Evolutionary conservation across 2,113 vertebrate species (phyloP).

Genomic region (Dryoscopus gambensis): DNA sequence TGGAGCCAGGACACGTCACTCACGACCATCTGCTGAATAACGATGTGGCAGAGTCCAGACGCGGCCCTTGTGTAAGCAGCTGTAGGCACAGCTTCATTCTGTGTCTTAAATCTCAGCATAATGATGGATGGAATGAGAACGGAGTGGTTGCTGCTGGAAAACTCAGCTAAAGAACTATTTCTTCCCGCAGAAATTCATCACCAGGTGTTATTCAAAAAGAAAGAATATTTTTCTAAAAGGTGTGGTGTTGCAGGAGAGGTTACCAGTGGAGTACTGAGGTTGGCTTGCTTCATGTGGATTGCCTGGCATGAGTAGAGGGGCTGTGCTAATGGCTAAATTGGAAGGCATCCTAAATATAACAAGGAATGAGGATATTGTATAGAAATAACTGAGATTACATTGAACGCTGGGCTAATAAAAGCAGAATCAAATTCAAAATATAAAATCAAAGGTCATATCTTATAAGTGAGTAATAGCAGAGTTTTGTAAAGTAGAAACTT

Average conservation of each 20-base stretch:
- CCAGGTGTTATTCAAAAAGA: background rate
- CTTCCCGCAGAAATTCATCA: background rate
- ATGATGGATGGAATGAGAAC: background rate
- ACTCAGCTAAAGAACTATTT: background rate
- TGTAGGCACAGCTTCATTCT: background rate
- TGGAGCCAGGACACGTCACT: background rate
- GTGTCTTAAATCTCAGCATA: background rate
- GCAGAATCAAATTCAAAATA: background rate
- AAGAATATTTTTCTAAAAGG: background rate
- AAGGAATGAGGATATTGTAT: background rate
- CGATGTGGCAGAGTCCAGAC: background rate
- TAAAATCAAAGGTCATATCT: background rate
- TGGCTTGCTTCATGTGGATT: background rate
- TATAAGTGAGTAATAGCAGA: background rate
- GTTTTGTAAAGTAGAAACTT: background rate
- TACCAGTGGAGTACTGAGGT: background rate
- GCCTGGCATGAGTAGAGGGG: background rate
- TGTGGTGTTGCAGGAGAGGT: background rate
- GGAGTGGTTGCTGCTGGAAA: background rate
- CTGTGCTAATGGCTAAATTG: background rate
- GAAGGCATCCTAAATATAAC: constrained; percentile 6
- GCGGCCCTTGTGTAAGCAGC: background rate
- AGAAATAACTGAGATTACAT: background rate
- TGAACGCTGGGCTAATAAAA: background rate
- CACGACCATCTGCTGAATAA: background rate